Conservation (phyloP, 2,113 vertebrate genomes). For the Eurypyga helias region DNA sequence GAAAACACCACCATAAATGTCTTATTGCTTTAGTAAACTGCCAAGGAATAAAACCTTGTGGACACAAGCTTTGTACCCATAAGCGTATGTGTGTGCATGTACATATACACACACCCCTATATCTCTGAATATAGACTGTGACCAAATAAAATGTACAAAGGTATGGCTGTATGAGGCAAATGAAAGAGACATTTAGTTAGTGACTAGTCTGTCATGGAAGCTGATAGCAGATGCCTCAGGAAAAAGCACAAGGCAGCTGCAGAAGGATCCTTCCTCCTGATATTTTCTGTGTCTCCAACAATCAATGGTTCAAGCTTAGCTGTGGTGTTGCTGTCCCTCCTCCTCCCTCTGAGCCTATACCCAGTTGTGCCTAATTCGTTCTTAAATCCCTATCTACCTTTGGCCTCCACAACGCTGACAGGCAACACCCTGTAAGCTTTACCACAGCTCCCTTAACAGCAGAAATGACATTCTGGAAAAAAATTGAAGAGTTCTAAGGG, state of each 20-base stretch:
- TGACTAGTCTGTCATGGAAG: background rate
- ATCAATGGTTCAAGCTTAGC: background rate
- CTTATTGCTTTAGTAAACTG: background rate
- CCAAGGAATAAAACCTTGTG: background rate
- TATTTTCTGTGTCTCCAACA: background rate
- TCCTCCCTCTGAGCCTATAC: background rate
- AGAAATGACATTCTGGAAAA: background rate
- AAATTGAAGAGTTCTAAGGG: background rate
- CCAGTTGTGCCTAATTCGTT: background rate
- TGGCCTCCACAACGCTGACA: background rate
- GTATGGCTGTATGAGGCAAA: background rate
- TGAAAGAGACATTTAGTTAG: background rate
- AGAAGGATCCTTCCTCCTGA: background rate
- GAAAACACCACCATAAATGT: background rate
- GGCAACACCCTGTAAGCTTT: background rate
- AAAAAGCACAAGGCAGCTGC: background rate
- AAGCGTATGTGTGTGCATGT: accelerated
- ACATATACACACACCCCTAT: background rate
- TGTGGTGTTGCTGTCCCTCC: background rate
- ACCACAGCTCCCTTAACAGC: background rate
- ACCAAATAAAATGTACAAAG: background rate
- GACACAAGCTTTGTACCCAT: background rate
- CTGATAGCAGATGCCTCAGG: background rate
- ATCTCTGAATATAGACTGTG: background rate
- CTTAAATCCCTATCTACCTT: background rate